Percentiles rank a stretch among this genome's conserved stretches.
These are phyloP conservation scores for Hypotaenidia okinawae DNA, from an alignment of 2,797 vertebrate species.

Conservation along the genomic window DNA sequence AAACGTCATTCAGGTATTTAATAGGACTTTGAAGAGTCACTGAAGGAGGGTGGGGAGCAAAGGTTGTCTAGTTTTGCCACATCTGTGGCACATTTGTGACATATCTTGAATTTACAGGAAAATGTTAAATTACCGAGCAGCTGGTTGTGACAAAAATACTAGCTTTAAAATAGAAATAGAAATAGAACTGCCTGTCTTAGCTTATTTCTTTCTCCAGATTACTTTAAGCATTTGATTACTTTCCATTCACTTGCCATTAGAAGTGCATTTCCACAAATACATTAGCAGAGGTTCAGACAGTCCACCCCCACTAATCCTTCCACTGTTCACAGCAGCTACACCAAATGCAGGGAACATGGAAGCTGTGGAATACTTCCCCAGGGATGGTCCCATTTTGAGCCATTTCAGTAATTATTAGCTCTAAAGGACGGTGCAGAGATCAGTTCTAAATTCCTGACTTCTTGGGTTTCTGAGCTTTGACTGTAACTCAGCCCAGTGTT, in stretches of 20 bases:
- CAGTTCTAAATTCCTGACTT: background rate
- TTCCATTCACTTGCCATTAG: background rate
- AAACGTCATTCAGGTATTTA: background rate
- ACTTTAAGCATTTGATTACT: background rate
- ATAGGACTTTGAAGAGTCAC: background rate
- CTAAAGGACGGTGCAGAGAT: background rate
- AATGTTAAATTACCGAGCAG: background rate
- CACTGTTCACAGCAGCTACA: background rate
- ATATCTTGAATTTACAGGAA: background rate
- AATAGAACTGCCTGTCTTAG: background rate
- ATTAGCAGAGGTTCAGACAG: background rate
- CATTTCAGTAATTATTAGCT: background rate
- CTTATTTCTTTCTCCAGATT: background rate
- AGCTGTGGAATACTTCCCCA: background rate
- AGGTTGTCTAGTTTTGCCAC: background rate
- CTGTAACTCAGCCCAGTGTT: background rate
- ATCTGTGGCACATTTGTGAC: background rate
- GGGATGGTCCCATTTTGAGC: background rate
- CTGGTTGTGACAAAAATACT: background rate
- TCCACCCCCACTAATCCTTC: background rate
- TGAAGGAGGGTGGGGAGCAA: background rate
- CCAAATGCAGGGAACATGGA: background rate
- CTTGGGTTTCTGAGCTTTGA: background rate
- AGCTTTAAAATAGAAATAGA: conserved; percentile 1
- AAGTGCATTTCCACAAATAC: background rate